Conservation (phyloP, 2,888 invertebrate genomes). For the Cerceris rybyensis region DNA sequence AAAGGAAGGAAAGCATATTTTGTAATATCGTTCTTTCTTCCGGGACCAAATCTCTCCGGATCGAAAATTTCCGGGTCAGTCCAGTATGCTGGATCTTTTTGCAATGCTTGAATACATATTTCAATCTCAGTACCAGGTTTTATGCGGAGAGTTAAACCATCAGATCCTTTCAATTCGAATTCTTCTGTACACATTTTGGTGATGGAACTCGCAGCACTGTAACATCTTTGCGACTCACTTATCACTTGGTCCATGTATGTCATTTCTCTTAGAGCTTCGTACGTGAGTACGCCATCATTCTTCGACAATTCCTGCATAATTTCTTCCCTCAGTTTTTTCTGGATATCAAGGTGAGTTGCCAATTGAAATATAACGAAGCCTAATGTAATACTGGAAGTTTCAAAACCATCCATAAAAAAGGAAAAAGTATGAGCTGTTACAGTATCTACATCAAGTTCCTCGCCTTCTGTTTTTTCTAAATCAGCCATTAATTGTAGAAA, state of each 20-base stretch:
- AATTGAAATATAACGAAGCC: slow-evolving; percentile 82
- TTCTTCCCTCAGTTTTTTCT: slow-evolving; percentile 82
- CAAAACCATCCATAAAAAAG: slow-evolving; percentile 83
- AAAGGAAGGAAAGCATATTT: slow-evolving; percentile 66
- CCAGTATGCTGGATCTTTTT: slow-evolving; percentile 64
- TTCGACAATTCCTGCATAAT: slow-evolving; percentile 74
- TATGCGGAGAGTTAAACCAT: slow-evolving; percentile 62
- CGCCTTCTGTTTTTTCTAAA: slow-evolving; percentile 51
- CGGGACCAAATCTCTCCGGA: slow-evolving; percentile 67
- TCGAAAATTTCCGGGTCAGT: slow-evolving; percentile 61
- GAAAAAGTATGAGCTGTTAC: slow-evolving; percentile 82
- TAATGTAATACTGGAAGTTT: slow-evolving; percentile 83
- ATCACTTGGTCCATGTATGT: slow-evolving; percentile 83
- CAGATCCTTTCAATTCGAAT: slow-evolving; percentile 59
- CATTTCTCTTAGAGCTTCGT: slow-evolving; percentile 82
- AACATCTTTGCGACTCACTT: slow-evolving; percentile 64
- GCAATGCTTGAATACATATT: slow-evolving; percentile 54
- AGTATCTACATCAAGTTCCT: slow-evolving; percentile 73
- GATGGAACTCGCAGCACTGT: slow-evolving; percentile 36
- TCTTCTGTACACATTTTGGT: slow-evolving; percentile 61
- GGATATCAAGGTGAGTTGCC: slow-evolving; percentile 81
- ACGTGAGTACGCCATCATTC: slow-evolving; percentile 79
- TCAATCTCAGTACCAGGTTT: slow-evolving; percentile 56
- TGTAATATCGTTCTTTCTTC: slow-evolving; percentile 47
- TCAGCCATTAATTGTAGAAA: slow-evolving; percentile 82